Percentiles rank a stretch among this genome's conserved stretches.
Evolutionary conservation across 2,113 vertebrate species (phyloP).

Genomic region (Diphyllodes magnificus): DNA sequence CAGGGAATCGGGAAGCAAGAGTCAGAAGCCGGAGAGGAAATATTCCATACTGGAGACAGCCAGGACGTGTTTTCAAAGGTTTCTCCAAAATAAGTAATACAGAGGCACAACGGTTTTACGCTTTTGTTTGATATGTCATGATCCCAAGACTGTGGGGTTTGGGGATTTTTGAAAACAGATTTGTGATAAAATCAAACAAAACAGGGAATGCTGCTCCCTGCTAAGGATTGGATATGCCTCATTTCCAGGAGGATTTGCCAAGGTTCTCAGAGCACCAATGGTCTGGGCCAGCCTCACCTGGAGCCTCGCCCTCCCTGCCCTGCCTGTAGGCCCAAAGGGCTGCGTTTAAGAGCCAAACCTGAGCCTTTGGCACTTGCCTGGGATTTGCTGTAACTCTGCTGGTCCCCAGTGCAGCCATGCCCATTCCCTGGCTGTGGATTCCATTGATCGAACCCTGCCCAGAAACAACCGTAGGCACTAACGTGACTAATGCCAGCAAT

Average conservation of each 20-base stretch:
- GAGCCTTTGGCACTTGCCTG: not conserved
- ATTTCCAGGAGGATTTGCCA: not conserved
- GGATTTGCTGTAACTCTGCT: not conserved
- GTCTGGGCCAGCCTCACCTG: not conserved
- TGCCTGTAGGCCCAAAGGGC: not conserved
- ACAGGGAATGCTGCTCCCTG: not conserved
- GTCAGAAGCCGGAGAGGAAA: not conserved
- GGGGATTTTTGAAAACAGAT: not conserved
- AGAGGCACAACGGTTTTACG: not conserved
- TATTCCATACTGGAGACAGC: not conserved
- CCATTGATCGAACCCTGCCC: not conserved
- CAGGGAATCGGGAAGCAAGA: not conserved
- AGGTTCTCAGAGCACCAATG: not conserved
- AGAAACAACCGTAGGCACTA: no score
- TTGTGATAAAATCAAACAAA: not conserved
- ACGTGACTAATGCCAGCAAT: not conserved
- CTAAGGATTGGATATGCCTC: not conserved
- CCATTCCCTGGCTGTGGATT: not conserved
- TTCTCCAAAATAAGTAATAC: not conserved
- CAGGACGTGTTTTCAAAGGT: not conserved
- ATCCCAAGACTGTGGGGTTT: not conserved
- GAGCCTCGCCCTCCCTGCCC: not conserved
- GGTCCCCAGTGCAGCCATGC: accelerated
- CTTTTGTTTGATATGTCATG: not conserved
- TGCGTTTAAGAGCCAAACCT: not conserved